A percentile compares a stretch with the other conserved stretches of the same genome.
phyloP scores from a whole-genome alignment of 2,797 vertebrate species.

The Halcyon leucocephala region DNA sequence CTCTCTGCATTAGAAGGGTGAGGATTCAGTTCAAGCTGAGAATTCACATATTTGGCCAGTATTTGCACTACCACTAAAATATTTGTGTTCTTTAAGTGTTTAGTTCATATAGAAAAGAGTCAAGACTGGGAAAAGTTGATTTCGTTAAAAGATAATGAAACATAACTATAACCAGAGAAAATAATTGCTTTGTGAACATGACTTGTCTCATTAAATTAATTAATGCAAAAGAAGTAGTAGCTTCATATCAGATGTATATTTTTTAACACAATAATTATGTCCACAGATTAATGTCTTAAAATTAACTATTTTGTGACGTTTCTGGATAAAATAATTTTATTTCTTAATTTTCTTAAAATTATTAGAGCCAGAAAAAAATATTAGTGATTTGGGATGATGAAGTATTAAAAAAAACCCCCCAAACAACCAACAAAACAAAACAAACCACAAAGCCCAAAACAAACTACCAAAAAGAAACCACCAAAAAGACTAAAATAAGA shows the following conservation, averaged over 20 bases:
- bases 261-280: neutral
- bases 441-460: no score
- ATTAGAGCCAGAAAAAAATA: neutral
- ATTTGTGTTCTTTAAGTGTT: neutral
- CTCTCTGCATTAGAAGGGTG: neutral
- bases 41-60: neutral
- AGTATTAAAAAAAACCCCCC: neutral
- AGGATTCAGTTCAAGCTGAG: neutral
- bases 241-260: neutral
- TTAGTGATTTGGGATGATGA: neutral
- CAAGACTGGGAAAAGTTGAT: neutral
- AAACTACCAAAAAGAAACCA: no score
- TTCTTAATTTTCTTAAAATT: neutral
- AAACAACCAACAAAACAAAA: no score
- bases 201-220: neutral
- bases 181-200: neutral
- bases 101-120: neutral
- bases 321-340: neutral
- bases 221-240: neutral
- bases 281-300: neutral
- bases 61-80: neutral
- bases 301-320: neutral
- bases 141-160: neutral
- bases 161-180: conserved; percentile 7
- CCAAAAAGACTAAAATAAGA: neutral